These are phyloP conservation scores for Rousettus leschenaultii DNA, from an alignment of 2,113 vertebrate genomes.

Conservation along the genomic window DNA sequence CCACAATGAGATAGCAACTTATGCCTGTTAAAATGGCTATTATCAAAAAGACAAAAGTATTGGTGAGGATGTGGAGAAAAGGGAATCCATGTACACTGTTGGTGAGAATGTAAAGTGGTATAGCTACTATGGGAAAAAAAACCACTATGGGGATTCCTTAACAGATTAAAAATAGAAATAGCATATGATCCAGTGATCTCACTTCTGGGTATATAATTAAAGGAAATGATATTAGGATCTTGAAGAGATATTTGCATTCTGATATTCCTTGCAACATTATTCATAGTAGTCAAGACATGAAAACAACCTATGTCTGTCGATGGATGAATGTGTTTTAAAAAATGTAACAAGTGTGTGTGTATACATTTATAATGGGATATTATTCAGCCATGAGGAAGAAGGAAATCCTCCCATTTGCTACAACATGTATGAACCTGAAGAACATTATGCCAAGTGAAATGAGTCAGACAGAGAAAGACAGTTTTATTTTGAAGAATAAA, in stretches of 20 bases:
- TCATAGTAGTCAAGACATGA: background rate
- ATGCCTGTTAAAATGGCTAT: background rate
- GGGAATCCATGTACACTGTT: background rate
- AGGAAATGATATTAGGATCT: background rate
- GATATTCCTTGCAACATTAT: background rate
- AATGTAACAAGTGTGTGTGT: background rate
- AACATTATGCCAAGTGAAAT: background rate
- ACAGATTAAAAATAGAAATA: background rate
- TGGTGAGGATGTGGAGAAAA: background rate
- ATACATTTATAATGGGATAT: background rate
- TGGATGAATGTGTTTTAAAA: background rate
- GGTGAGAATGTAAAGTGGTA: background rate
- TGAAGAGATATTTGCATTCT: background rate
- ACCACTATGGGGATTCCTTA: background rate
- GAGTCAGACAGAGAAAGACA: background rate
- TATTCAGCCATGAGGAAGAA: background rate
- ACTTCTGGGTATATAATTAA: background rate
- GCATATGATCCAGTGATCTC: background rate
- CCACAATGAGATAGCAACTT: background rate
- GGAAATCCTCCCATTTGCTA: background rate
- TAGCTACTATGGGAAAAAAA: background rate
- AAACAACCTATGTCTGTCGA: background rate
- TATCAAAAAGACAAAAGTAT: background rate
- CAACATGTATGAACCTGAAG: background rate
- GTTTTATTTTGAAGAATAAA: constrained; percentile 23